phyloP scores from a whole-genome alignment of 2,888 invertebrate genomes.

The Coenonympha arcania region DNA sequence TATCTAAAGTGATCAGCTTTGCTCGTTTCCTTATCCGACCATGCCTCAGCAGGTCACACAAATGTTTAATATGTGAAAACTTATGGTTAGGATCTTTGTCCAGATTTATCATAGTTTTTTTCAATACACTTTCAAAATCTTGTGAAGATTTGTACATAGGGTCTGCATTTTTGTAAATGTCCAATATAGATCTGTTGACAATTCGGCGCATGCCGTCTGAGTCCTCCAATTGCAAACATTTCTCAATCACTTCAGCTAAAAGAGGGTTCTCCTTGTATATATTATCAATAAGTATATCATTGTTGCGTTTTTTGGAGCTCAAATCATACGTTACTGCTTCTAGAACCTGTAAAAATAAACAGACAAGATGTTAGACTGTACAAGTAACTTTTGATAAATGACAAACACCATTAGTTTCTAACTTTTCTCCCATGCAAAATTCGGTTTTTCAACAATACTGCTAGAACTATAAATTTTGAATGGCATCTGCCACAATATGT shows the following conservation, averaged over 20 bases:
- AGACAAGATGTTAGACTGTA: no score
- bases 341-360: constrained; percentile 23
- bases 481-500: no score
- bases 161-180: constrained; percentile 35
- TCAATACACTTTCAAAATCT: constrained; percentile 34
- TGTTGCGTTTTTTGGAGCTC: background rate
- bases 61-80: constrained; percentile 43
- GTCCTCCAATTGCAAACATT: constrained; percentile 38
- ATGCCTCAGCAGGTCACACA: constrained; percentile 41
- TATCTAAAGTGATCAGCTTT: constrained; percentile 40
- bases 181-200: constrained; percentile 40
- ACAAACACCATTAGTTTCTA: no score
- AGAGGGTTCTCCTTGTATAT: constrained; percentile 32
- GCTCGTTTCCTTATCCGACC: constrained; percentile 37
- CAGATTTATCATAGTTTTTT: constrained; percentile 31
- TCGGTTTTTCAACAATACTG: no score
- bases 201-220: constrained; percentile 42
- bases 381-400: no score
- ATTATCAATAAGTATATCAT: constrained; percentile 10
- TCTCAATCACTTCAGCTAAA: constrained; percentile 40
- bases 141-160: constrained; percentile 37
- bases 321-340: constrained; percentile 20
- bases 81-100: constrained; percentile 38
- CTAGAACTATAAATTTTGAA: no score
- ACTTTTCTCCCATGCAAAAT: no score